phyloP scores from a whole-genome alignment of 2,113 vertebrate genomes.

The Dermatemys mawii region DNA sequence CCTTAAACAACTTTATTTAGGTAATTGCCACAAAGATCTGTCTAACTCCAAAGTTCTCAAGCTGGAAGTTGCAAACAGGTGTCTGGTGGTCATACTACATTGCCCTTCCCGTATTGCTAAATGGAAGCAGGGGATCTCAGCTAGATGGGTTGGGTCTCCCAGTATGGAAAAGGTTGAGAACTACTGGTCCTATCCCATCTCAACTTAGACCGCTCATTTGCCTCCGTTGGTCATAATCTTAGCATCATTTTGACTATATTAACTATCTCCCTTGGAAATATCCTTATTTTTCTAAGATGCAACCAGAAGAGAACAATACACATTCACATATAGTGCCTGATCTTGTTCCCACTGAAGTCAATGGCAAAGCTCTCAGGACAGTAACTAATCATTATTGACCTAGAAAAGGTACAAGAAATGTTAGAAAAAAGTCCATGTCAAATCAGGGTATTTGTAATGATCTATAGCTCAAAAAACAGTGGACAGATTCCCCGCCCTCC shows the following conservation, averaged over 20 bases:
- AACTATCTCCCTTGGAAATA: not conserved
- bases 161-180: not conserved
- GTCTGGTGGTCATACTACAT: fast-evolving
- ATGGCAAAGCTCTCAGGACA: not conserved
- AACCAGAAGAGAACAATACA: not conserved
- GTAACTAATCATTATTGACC: not conserved
- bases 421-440: not conserved
- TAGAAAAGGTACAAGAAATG: not conserved
- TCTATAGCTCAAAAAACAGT: not conserved
- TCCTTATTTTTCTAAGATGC: not conserved
- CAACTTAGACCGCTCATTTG: not conserved
- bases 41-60: not conserved
- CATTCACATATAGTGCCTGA: not conserved
- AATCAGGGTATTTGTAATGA: not conserved
- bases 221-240: not conserved
- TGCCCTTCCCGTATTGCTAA: not conserved
- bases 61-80: not conserved
- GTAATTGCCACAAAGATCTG: not conserved
- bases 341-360: not conserved
- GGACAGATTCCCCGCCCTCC: not conserved
- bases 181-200: not conserved
- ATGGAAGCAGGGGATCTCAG: not conserved
- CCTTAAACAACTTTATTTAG: fast-evolving
- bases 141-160: not conserved
- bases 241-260: not conserved